Evolutionary conservation across 2,113 vertebrate species (phyloP), one percentile per base, ranked within the genome.

Genomic region (Nycticorax nycticorax): DNA sequence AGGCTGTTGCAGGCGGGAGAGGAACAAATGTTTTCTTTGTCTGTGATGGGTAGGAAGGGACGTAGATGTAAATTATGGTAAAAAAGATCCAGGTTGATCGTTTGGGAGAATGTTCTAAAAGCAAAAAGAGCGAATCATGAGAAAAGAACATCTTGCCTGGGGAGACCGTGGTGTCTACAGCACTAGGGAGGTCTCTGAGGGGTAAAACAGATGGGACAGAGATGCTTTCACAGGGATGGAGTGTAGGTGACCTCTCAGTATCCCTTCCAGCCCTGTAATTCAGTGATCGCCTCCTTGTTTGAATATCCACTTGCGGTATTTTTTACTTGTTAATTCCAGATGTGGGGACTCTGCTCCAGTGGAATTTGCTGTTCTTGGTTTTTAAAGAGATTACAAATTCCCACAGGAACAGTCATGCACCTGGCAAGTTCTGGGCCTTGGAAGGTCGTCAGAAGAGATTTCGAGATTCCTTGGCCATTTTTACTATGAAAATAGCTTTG

Each of bases 391-490:
- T 92, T 78, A 63, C 24, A 64, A 1, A 85, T 75, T 92, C 69
- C 66, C 71, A 52, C 12, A 59, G 77, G 79, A 93, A 22, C n/a
- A 67, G 62, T 64, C 80, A 45, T 28, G 60, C 68, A 96, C 95
- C 96, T 96, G 95, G 92, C 72, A 68, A 91, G 56, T 81, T 92
- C 33, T 81, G 90, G 85, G 63, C 32, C 35, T 74, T 94, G 93
- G 90, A 91, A 86, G 30, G 43, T 45, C 2, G 3, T 90, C 72
- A 92, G 81, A 88, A 91, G 43, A 86, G 52, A 95, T 86, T 87
- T 81, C 52, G 67, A 78, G 41, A 87, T 64, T 79, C 30, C 47
- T 85, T 84, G 79, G 69, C 67, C 67, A 30, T 67, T 93, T 77
- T 89, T 78, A 85, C 60, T n/a, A 22, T 59, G 69, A 69, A 80